Percentiles rank a stretch among this genome's conserved stretches.
Evolutionary conservation across 2,888 invertebrate genomes (phyloP).

Genomic region (Bruchidius siliquastri): DNA sequence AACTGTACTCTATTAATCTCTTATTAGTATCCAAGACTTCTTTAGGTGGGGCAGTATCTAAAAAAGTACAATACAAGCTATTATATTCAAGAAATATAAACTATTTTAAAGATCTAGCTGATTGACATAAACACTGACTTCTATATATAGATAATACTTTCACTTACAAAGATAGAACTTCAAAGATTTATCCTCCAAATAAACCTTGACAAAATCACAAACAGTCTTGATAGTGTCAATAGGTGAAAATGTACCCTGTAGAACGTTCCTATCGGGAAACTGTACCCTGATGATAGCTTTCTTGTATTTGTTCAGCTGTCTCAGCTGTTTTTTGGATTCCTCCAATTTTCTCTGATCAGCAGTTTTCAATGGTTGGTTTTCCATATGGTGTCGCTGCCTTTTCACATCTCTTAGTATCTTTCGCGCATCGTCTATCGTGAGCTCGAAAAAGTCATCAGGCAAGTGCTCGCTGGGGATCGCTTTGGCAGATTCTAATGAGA

Average conservation of each 20-base stretch:
- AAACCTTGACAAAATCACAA: constrained; percentile 67
- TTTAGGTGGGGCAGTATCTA: constrained; percentile 84
- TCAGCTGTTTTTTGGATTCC: constrained; percentile 53
- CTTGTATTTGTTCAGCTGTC: constrained; percentile 64
- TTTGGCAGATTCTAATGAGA: constrained; percentile 58
- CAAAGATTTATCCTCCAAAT: constrained; percentile 60
- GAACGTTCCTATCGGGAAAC: constrained; percentile 79
- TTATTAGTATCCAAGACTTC: constrained; percentile 57
- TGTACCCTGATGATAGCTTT: constrained; percentile 76
- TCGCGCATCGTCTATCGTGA: constrained; percentile 78
- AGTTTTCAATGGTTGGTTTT: constrained; percentile 72
- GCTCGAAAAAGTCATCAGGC: constrained; percentile 84
- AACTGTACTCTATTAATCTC: constrained; percentile 66
- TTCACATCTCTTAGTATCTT: constrained; percentile 70
- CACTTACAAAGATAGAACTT: constrained; percentile 78
- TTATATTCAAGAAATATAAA: no score
- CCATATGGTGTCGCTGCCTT: constrained; percentile 58
- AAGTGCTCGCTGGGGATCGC: constrained; percentile 65
- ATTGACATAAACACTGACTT: no score
- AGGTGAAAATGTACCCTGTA: constrained; percentile 82
- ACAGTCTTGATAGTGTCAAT: constrained; percentile 68
- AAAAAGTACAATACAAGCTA: no score
- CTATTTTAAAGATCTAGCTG: no score
- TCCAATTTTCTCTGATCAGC: constrained; percentile 58
- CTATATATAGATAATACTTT: background rate